phyloP scores from a whole-genome alignment of 2,113 vertebrate genomes.

The Anser brachyrhynchus region DNA sequence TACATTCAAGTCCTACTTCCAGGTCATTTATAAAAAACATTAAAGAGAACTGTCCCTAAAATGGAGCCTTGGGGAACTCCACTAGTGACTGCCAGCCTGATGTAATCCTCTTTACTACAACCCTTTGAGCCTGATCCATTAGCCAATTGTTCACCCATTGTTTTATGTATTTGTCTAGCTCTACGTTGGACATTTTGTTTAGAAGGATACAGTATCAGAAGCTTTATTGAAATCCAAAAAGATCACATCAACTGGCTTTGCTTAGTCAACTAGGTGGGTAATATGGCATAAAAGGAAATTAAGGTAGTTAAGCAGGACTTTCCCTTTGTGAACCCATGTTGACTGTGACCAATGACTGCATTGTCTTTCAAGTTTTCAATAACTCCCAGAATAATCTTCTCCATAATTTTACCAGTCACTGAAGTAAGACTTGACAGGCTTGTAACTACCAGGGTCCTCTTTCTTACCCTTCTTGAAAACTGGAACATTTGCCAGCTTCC shows the following conservation, averaged over 20 bases:
- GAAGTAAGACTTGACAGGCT: neutral
- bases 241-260: neutral
- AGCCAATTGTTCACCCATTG: neutral
- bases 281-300: neutral
- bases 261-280: neutral
- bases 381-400: neutral
- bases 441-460: neutral
- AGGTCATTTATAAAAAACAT: neutral
- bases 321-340: neutral
- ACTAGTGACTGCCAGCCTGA: neutral
- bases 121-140: neutral
- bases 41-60: neutral
- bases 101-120: neutral
- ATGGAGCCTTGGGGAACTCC: neutral
- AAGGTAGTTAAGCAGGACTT: neutral
- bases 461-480: neutral
- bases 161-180: neutral
- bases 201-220: neutral
- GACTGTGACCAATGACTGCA: neutral
- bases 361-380: neutral
- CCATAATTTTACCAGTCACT: neutral
- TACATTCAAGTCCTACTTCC: neutral
- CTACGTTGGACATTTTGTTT: neutral
- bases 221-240: neutral
- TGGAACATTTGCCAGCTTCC: neutral